Base-by-base conservation (phyloP, 2,797 vertebrate genomes). In the Coluber constrictor region DNA sequence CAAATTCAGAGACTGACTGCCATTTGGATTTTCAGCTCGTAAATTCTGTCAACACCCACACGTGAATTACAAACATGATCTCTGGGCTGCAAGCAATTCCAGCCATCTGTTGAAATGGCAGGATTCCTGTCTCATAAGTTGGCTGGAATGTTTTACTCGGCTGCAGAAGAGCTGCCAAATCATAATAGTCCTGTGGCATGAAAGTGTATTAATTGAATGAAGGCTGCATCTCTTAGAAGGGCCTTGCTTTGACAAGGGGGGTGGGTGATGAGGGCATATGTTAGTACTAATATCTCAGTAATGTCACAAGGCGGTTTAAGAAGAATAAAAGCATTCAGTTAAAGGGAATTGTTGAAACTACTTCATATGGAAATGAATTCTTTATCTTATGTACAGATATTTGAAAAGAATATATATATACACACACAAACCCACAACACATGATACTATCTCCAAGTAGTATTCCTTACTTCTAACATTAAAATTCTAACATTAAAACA, bases 101-200 rank as follows among this genome's bases (percentile, higher is more conserved):
- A 96, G 96, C 97, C 97, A 98, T 97, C 97, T 97, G 97, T 96
- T 95, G 95, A 94, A 95, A 95, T 96, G 97, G 97, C 60, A n/a
- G 92, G 89, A 91, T 95, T 96, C 94, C 94, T 95, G 94, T 94
- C 89, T 96, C 96, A 93, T 95, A 96, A 96, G 93, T 95, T 96
- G 96, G 94, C 95, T 97, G 96, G 95, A 96, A 94, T 91, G 74
- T 96, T 95, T 97, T 95, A 94, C 92, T 70, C 90, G 92, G 95
- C 92, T 95, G 47, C 16, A 66, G 88, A 96, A 95, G 89, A 90
- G 25, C 54, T 96, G 96, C 97, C 97, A 97, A 95, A 29, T 90
- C 96, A 94, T 94, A 95, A 90, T 87, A 95, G 95, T 93, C 95
- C 95, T 94, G 94, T 95, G 96, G 95, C 92, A 97, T 92, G 95